phyloP scores from a whole-genome alignment of 2,888 invertebrate species.

The Torymus tubicola region DNA sequence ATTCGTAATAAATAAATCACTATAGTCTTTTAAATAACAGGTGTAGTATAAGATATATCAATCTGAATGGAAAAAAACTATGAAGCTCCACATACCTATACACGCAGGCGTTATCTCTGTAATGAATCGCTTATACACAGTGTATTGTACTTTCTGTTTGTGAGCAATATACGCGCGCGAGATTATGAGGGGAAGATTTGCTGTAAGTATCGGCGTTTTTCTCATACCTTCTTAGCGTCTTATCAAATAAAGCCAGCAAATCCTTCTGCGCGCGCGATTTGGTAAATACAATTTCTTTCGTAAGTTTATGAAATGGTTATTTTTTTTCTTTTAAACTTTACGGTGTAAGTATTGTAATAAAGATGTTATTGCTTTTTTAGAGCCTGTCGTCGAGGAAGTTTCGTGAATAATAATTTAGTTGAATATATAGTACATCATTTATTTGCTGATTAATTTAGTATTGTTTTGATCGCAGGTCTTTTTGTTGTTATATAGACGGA shows the following conservation, averaged over 20 bases:
- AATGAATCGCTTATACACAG: constrained; percentile 22
- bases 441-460: not conserved
- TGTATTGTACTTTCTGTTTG: constrained; percentile 25
- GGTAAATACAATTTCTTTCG: too few species aligned
- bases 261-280: not conserved
- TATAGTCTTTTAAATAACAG: not conserved
- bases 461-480: not conserved
- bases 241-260: constrained; percentile 18
- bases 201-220: constrained; percentile 3
- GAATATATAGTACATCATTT: too few species aligned
- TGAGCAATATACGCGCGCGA: not conserved
- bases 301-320: too few species aligned
- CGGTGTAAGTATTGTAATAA: too few species aligned
- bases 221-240: constrained; percentile 1
- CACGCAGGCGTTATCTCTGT: constrained; percentile 38
- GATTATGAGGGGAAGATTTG: constrained; percentile 27
- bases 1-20: too few species aligned
- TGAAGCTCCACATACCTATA: not conserved
- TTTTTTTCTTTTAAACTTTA: too few species aligned
- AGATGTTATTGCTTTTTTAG: too few species aligned
- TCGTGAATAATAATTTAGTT: too few species aligned
- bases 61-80: constrained; percentile 21
- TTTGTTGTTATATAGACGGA: not conserved
- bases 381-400: too few species aligned
- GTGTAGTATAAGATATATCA: not conserved